These are phyloP conservation scores for Epinotia demarniana DNA, from an alignment of 2,888 invertebrate genomes.

Conservation along the genomic window DNA sequence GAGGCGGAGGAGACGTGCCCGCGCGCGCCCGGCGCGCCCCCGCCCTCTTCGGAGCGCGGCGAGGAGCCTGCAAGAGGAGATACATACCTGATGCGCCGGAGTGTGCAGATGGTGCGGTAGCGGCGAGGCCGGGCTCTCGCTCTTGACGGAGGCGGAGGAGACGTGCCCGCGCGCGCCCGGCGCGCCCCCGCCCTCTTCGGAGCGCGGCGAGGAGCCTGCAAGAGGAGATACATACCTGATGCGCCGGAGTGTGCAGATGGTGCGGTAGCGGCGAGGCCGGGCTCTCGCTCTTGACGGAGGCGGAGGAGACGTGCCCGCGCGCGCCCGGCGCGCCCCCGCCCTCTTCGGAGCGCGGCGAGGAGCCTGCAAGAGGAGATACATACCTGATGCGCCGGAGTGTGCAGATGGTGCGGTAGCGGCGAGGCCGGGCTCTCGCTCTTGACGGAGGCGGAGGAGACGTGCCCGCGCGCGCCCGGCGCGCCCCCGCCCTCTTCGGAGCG, in stretches of 20 bases:
- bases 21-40: slow-evolving; percentile 86
- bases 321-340: slow-evolving; percentile 84
- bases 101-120: slow-evolving; percentile 74
- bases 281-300: slow-evolving; percentile 95
- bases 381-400: slow-evolving; percentile 80
- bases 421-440: slow-evolving; percentile 92
- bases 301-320: slow-evolving; percentile 93
- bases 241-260: slow-evolving; percentile 74
- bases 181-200: slow-evolving; percentile 79
- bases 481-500: slow-evolving; percentile 81
- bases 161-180: slow-evolving; percentile 90
- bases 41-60: slow-evolving; percentile 81
- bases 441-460: slow-evolving; percentile 95
- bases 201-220: slow-evolving; percentile 83
- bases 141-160: slow-evolving; percentile 96
- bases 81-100: slow-evolving; percentile 77
- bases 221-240: slow-evolving; percentile 67
- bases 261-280: slow-evolving; percentile 81
- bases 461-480: slow-evolving; percentile 88
- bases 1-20: slow-evolving; percentile 95
- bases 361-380: slow-evolving; percentile 70
- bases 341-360: slow-evolving; percentile 81
- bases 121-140: slow-evolving; percentile 88
- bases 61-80: slow-evolving; percentile 77
- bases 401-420: slow-evolving; percentile 73